Evolutionary conservation across 2,113 vertebrate genomes (phyloP), one percentile per base, ranked within the genome.

Genomic region (Eulemur macaco): DNA sequence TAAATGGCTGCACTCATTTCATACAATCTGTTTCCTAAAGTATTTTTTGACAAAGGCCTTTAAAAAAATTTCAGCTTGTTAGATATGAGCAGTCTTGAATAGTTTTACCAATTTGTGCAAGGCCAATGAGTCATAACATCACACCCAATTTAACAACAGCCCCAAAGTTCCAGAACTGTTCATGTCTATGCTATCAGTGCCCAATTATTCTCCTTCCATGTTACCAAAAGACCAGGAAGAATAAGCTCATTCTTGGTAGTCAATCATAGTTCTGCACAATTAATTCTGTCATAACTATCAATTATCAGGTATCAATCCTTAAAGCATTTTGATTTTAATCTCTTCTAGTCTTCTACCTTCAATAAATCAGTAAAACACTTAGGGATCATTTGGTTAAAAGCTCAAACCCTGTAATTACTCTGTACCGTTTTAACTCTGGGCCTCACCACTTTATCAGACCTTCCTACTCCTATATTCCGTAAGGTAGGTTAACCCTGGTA

Each of bases 1-100:
- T 78, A 92, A 80, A 66, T 71, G 80, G 69, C 31, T 52, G 23
- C 20, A 89, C 13, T 20, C 45, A 76, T 68, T 73, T 84, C 60
- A 96, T 29, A 77, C 23, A 31, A 56, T 68, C 52, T 68, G 23
- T 90, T 94, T 95, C 84, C 84, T 82, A 54, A 96, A 84, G 31
- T 84, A 63, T 56, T 91, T 92, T 92, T 68, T 84, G 45, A 87
- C 37, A 82, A 1, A 68, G 45, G 37, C 9, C 60, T 86, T 97
- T 85, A 68, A 11, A 89, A 97, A 92, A 92, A 92, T 27, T 25
- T 27, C 6, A 47, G 64, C 47, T 92, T 90, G 77, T 78, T 73
- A 68, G 29, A 92, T 78, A 2, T 68, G 20, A 77, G 89, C 47
- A 39, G 52, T 50, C 47, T 90, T 85, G 73, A 81, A 73, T 69